Evolutionary conservation across 2,888 invertebrate genomes (phyloP).

Genomic region (Pycnomerus fuliginosus): DNA sequence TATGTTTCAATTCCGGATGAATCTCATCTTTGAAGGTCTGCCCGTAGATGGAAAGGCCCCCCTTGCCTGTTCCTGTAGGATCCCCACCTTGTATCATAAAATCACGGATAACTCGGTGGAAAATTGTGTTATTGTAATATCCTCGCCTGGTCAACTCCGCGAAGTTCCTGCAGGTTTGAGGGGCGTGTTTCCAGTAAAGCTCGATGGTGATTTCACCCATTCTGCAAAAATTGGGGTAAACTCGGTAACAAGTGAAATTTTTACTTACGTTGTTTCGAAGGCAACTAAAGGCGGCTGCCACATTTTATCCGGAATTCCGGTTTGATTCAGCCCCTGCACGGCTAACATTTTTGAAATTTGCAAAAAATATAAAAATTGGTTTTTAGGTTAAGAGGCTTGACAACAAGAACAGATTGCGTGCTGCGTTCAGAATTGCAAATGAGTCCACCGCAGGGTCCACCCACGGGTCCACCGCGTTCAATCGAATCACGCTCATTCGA

Average conservation of each 20-base stretch:
- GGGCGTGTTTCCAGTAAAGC: constrained; percentile 98
- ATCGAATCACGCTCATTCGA: too few relatives aligned
- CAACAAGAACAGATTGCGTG: too few relatives aligned
- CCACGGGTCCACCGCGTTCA: too few relatives aligned
- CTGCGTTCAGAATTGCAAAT: too few relatives aligned
- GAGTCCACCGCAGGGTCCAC: too few relatives aligned
- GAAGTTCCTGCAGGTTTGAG: constrained; percentile 96
- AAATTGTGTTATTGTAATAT: constrained; percentile 94
- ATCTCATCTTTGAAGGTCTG: constrained; percentile 95
- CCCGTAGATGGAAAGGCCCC: constrained; percentile 96
- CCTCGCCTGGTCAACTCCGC: constrained; percentile 90
- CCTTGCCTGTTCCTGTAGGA: constrained; percentile 86
- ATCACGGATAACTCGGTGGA: constrained; percentile 92
- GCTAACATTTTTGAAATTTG: constrained; percentile 48
- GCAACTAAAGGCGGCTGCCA: constrained; percentile 86
- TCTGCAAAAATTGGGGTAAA: constrained; percentile 54
- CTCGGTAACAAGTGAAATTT: constrained; percentile 4
- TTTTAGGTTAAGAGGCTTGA: too few relatives aligned
- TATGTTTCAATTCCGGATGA: constrained; percentile 89
- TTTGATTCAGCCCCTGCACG: constrained; percentile 57
- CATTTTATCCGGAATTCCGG: constrained; percentile 81
- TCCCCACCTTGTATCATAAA: constrained; percentile 97
- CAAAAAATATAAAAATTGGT: too few relatives aligned
- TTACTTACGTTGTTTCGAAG: constrained; percentile 78
- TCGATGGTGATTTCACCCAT: constrained; percentile 93